Evolutionary conservation across 1,140 invertebrate species (phyloP).

Genomic region (Drosophila prosaltans): DNA sequence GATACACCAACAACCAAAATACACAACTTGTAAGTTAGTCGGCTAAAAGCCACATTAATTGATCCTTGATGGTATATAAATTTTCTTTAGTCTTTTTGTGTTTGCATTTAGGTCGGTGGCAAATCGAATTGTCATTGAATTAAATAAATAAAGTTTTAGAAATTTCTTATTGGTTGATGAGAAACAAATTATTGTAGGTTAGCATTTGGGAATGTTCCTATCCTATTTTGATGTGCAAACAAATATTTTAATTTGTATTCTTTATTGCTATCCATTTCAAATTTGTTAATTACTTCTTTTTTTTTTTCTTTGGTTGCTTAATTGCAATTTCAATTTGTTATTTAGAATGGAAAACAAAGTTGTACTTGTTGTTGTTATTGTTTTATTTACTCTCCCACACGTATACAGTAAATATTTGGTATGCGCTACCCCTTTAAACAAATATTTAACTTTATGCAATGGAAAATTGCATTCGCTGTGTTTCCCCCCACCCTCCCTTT

Average conservation of each 20-base stretch:
- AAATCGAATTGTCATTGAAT: background rate
- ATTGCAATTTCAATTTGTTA: slow-evolving; percentile 24
- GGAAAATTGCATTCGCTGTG: slow-evolving; percentile 51
- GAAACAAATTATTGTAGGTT: background rate
- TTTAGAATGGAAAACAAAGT: slow-evolving; percentile 34
- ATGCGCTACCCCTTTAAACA: slow-evolving; percentile 25
- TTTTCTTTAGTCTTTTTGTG: background rate
- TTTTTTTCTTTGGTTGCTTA: background rate
- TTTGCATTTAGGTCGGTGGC: too few species aligned
- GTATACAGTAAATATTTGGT: slow-evolving; percentile 17
- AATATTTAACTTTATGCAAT: slow-evolving; percentile 43
- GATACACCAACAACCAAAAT: background rate
- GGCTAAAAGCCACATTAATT: background rate
- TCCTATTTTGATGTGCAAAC: background rate
- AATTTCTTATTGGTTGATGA: too few species aligned
- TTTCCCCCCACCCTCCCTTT: slow-evolving; percentile 16
- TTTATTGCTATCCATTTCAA: background rate
- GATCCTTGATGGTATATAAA: background rate
- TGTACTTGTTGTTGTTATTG: background rate
- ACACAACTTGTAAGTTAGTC: background rate
- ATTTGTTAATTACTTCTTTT: background rate
- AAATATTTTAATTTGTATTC: background rate
- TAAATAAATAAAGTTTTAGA: background rate
- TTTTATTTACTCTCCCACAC: slow-evolving; percentile 31
- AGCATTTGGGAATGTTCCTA: too few species aligned